Base-by-base conservation (phyloP, 2,113 vertebrate species). In the Ophthalmolycus amberensis region DNA sequence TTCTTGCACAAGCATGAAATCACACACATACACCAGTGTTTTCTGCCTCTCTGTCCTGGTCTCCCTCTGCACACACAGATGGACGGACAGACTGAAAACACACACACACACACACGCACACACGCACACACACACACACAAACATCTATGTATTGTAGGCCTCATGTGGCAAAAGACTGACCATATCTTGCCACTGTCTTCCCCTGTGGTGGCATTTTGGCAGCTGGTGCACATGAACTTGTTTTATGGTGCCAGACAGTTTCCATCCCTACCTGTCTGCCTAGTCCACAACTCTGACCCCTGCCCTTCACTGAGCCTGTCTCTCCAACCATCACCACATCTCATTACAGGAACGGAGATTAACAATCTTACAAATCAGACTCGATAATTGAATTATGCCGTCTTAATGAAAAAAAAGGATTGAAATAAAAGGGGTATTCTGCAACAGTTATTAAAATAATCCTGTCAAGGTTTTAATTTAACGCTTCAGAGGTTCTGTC, bases 341-440 rank as follows among this genome's bases (percentile, higher is more conserved):
- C 80, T 85, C 60, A 84, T 86, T 85, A 79, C 42, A 85, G 89
- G 86, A 91, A 90, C 82, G 87, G 89, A 93, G 90, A 94, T 90
- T 92, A 91, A 94, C 92, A 91, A 88, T 91, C 83, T 56, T 58
- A 90, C 66, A 86, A 90, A 93, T 94, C 89, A 90, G 86, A 92
- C 91, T 83, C 88, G 87, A 91, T 94, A 89, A 94, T 92, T 93
- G 88, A 93, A 95, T 93, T 93, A 75, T 80, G 82, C 71, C 10
- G 1, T 59, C 77, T 79, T 73, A 25, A 38, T 94, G 92, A 91
- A 89, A 91, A 27, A 59, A 59, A 91, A 93, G 84, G 80, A 88
- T 75, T 71, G 56, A 83, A 94, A 93, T 90, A 89, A 92, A 88
- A 87, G 75, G 34, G 34, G 34, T 83, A 86, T 89, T 89, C 88